A percentile compares a stretch with the other conserved stretches of the same genome.
Evolutionary conservation across 2,797 vertebrate genomes (phyloP).

Genomic region (Lates japonicus): DNA sequence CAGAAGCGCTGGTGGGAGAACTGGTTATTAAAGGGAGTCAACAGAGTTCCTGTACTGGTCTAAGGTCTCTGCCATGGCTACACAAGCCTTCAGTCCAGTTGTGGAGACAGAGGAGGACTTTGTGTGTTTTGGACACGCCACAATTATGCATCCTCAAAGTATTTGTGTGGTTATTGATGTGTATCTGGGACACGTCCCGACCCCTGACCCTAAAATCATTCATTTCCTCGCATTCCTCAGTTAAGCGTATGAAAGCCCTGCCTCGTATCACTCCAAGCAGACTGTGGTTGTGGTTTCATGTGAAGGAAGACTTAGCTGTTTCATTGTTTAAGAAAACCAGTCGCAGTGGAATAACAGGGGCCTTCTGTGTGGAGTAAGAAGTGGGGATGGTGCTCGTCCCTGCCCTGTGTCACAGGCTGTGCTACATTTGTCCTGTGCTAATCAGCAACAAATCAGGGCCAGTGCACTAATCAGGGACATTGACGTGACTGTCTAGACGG

Average conservation of each 20-base stretch:
- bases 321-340: slow-evolving; percentile 44
- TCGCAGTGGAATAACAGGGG: slow-evolving; percentile 16
- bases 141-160: slow-evolving; percentile 56
- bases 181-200: slow-evolving; percentile 72
- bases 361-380: slow-evolving; percentile 15
- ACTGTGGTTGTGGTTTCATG: slow-evolving; percentile 27
- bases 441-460: slow-evolving; percentile 60
- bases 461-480: slow-evolving; percentile 53
- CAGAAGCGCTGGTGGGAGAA: slow-evolving; percentile 2
- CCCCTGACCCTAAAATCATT: slow-evolving; percentile 72
- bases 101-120: slow-evolving; percentile 54
- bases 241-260: slow-evolving; percentile 37
- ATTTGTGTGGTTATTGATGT: slow-evolving; percentile 71
- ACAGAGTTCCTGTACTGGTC: slow-evolving; percentile 19
- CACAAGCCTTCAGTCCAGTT: slow-evolving; percentile 14
- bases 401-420: not conserved
- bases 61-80: slow-evolving; percentile 1
- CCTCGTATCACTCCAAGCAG: slow-evolving; percentile 28
- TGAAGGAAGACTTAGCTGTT: slow-evolving; percentile 29
- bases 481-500: slow-evolving; percentile 73
- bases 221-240: slow-evolving; percentile 71
- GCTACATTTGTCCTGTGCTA: slow-evolving; percentile 31
- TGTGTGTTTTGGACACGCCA: slow-evolving; percentile 43
- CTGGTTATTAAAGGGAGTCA: slow-evolving; percentile 28
- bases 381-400: not conserved